phyloP scores from a whole-genome alignment of 2,888 invertebrate species.

The Acheta domesticus region DNA sequence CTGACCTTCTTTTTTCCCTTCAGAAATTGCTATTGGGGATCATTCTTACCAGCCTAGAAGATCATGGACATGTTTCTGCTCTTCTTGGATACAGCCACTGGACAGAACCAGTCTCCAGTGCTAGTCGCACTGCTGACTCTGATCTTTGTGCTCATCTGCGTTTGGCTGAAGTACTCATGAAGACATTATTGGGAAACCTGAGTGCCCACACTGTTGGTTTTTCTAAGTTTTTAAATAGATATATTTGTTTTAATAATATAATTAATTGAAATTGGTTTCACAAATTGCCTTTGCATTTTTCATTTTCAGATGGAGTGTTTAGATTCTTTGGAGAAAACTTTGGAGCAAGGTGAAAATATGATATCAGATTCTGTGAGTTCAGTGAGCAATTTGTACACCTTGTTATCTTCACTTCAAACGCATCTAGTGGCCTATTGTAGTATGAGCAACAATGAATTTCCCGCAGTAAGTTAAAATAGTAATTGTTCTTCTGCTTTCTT shows the following conservation, averaged over 20 bases:
- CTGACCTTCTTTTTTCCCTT: too few relatives aligned
- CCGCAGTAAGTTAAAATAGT: constrained; percentile 27
- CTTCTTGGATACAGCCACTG: constrained; percentile 52
- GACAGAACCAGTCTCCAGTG: constrained; percentile 31
- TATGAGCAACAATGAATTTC: constrained; percentile 29
- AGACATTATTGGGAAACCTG: constrained; percentile 55
- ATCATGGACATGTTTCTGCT: constrained; percentile 57
- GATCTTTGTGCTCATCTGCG: neutral
- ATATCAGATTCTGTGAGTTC: constrained; percentile 30
- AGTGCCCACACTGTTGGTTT: constrained; percentile 53
- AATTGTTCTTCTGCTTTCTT: neutral
- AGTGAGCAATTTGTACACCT: constrained; percentile 49
- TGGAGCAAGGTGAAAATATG: constrained; percentile 34
- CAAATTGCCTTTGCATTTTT: neutral
- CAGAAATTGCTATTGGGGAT: constrained; percentile 58
- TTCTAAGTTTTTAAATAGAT: neutral
- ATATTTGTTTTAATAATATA: too few relatives aligned
- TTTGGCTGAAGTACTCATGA: constrained; percentile 49
- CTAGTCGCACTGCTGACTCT: constrained; percentile 44
- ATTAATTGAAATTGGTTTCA: too few relatives aligned
- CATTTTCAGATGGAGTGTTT: constrained; percentile 45
- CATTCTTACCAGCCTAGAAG: constrained; percentile 59
- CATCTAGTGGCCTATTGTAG: constrained; percentile 56
- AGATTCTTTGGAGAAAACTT: constrained; percentile 43
- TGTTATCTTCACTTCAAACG: constrained; percentile 58